Evolutionary conservation across 2,113 vertebrate species (phyloP).

Genomic region (Poecile atricapillus): DNA sequence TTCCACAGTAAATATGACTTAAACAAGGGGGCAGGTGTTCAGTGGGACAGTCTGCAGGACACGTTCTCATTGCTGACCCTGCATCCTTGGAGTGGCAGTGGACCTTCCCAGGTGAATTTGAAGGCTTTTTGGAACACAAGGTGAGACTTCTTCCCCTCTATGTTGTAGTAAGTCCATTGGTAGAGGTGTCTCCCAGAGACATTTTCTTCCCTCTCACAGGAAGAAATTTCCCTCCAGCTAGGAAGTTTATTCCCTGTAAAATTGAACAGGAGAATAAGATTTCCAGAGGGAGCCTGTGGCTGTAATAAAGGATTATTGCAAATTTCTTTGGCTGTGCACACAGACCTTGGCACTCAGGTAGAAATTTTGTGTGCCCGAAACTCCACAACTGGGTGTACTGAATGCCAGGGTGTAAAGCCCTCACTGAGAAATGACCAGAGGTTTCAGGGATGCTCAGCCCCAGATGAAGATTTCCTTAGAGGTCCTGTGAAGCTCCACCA

Average conservation of each 20-base stretch:
- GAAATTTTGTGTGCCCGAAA: not conserved
- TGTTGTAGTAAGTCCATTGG: not conserved
- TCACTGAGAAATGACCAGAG: not conserved
- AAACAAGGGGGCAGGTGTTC: not conserved
- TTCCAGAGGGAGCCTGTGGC: not conserved
- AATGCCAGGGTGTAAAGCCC: not conserved
- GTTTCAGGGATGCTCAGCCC: not conserved
- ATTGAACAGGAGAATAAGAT: constrained; percentile 24
- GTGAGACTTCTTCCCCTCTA: not conserved
- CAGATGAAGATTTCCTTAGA: not conserved
- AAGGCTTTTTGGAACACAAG: not conserved
- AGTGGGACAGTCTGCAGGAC: not conserved
- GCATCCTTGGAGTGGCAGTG: rapidly evolving
- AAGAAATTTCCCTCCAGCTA: constrained; percentile 5
- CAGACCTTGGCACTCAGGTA: not conserved
- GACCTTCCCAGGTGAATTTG: not conserved
- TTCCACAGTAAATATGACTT: not conserved
- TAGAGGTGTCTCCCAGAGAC: not conserved
- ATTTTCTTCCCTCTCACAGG: not conserved
- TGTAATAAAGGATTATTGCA: constrained; percentile 13
- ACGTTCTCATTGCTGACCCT: not conserved
- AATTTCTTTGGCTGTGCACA: not conserved
- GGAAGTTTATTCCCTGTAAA: constrained; percentile 48
- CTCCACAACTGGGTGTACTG: not conserved
- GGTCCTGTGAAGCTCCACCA: not conserved